phyloP scores from a whole-genome alignment of 2,797 vertebrate species.

The Sebastiscus albofasciatus region DNA sequence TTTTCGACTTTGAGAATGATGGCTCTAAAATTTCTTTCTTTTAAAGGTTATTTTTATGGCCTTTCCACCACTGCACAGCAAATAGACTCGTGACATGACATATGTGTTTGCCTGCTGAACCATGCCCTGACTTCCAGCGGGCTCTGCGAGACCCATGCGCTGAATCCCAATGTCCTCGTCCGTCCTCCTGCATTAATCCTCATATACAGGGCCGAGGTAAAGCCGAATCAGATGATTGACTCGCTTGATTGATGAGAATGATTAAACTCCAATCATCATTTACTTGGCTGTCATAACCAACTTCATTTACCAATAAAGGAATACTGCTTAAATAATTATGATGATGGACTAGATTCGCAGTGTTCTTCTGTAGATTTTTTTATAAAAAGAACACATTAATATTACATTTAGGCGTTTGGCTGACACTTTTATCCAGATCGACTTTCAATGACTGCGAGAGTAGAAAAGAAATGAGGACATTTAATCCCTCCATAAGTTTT shows the following conservation, averaged over 20 bases:
- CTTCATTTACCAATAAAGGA: conserved; percentile 66
- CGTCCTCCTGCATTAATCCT: conserved; percentile 38
- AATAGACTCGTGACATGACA: conserved; percentile 73
- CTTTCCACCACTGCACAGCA: conserved; percentile 53
- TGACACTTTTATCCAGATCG: conserved; percentile 65
- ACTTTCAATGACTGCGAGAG: conserved; percentile 49
- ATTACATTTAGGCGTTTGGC: conserved; percentile 57
- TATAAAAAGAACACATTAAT: conserved; percentile 61
- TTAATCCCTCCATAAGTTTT: conserved; percentile 60
- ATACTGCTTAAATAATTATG: conserved; percentile 47
- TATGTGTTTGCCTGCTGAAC: conserved; percentile 71
- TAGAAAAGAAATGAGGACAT: conserved; percentile 54
- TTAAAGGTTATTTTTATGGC: conserved; percentile 57
- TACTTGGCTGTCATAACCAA: conserved; percentile 58
- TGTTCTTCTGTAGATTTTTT: conserved; percentile 1
- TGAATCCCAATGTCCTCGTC: conserved; percentile 64
- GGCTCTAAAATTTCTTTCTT: conserved; percentile 41
- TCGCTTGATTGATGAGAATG: conserved; percentile 63
- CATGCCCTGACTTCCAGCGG: conserved; percentile 53
- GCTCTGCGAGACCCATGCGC: conserved; percentile 37
- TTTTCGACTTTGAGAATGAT: conserved; percentile 31
- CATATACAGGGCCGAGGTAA: neutral
- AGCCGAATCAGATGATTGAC: conserved; percentile 60
- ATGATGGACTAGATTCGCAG: conserved; percentile 41
- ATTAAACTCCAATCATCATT: conserved; percentile 75